phyloP scores from a whole-genome alignment of 2,113 vertebrate species.

The Junco hyemalis region DNA sequence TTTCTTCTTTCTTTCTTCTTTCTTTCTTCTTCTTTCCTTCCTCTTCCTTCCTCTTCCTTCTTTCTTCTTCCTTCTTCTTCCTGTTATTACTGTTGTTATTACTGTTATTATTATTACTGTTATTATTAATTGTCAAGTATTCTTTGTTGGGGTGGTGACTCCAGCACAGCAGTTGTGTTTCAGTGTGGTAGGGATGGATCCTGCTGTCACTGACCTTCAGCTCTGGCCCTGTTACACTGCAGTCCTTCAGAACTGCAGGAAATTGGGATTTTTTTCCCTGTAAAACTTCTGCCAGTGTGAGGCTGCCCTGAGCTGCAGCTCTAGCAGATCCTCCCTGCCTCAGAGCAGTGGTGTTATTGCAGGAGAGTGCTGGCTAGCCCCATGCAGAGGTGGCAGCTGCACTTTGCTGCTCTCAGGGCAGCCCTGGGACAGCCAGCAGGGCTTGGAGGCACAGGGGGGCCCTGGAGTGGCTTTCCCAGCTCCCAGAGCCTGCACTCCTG shows the following conservation, averaged over 20 bases:
- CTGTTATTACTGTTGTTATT: too few species aligned
- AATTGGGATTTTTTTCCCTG: neutral
- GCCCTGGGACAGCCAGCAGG: neutral
- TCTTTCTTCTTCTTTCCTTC: too few species aligned
- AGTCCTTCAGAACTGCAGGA: neutral
- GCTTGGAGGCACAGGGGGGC: neutral
- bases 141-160: neutral
- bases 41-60: too few species aligned
- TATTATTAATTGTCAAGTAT: neutral
- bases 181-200: neutral
- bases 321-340: neutral
- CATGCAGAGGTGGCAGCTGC: neutral
- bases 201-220: neutral
- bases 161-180: neutral
- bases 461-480: neutral
- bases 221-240: neutral
- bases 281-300: neutral
- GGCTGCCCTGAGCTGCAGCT: neutral
- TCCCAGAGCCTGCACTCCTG: rapidly evolving
- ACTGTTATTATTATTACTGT: too few species aligned
- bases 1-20: too few species aligned
- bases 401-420: neutral
- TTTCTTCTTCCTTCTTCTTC: too few species aligned
- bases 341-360: neutral
- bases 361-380: neutral